phyloP scores from a whole-genome alignment of 2,888 invertebrate genomes.

The Ariolimax columbianus region DNA sequence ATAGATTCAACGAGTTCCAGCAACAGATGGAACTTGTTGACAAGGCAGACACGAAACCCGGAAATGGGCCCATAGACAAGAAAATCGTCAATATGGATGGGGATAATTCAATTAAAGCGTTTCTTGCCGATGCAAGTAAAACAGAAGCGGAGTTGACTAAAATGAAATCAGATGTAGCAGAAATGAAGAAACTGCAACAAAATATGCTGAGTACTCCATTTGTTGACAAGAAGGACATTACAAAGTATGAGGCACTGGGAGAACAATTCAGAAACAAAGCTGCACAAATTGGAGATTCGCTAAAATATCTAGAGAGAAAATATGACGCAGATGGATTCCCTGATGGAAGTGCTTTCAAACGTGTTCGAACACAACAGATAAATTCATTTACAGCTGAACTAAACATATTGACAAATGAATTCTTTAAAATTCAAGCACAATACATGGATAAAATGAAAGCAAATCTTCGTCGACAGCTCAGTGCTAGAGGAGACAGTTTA shows the following conservation, averaged over 20 bases:
- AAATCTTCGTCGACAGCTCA: constrained; percentile 62
- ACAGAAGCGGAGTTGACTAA: constrained; percentile 60
- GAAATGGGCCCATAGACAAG: constrained; percentile 33
- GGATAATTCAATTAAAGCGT: constrained; percentile 59
- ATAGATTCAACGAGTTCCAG: constrained; percentile 66
- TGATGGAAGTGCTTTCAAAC: constrained; percentile 50
- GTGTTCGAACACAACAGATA: constrained; percentile 56
- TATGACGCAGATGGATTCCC: constrained; percentile 23
- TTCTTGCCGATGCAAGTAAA: constrained; percentile 60
- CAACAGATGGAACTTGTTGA: constrained; percentile 57
- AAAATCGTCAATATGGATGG: constrained; percentile 57
- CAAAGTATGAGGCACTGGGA: constrained; percentile 62
- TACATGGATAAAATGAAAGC: constrained; percentile 69
- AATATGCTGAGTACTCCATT: constrained; percentile 64
- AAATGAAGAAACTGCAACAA: constrained; percentile 64
- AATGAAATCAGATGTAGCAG: constrained; percentile 60
- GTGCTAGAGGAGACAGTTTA: constrained; percentile 59
- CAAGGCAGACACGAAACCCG: constrained; percentile 43
- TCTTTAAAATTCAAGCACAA: constrained; percentile 65
- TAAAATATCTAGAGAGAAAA: constrained; percentile 57
- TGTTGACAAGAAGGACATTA: constrained; percentile 60
- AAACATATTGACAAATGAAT: constrained; percentile 62
- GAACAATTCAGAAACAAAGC: constrained; percentile 58
- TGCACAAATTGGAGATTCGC: constrained; percentile 61
- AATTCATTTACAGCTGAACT: constrained; percentile 61